Conservation (phyloP, 2,797 vertebrate species). For the Bovichtus variegatus region DNA sequence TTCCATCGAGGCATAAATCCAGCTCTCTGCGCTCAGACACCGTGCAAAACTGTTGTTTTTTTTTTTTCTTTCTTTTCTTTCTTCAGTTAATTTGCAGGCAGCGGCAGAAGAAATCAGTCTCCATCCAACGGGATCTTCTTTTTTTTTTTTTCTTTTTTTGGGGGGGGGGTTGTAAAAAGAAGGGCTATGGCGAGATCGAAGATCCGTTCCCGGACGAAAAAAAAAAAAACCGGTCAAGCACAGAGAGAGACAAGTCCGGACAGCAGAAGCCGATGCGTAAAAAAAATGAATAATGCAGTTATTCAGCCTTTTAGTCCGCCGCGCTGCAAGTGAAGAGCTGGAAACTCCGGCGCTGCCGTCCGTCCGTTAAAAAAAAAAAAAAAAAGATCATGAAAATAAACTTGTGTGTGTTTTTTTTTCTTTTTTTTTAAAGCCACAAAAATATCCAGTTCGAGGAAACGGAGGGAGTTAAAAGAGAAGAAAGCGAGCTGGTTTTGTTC, state of each 20-base stretch:
- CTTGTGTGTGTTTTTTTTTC: not conserved
- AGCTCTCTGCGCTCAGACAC: not conserved
- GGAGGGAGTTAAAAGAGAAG: not conserved
- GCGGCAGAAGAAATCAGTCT: slow-evolving; percentile 18
- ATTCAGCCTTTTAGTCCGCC: slow-evolving; percentile 64
- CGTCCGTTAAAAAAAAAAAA: slow-evolving; percentile 4
- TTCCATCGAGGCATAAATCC: slow-evolving; percentile 42
- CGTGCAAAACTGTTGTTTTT: not conserved
- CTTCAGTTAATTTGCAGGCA: slow-evolving; percentile 16
- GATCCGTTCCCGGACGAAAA: slow-evolving; percentile 5
- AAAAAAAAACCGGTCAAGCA: slow-evolving; percentile 12
- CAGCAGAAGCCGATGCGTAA: slow-evolving; percentile 63
- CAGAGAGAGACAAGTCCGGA: slow-evolving; percentile 30
- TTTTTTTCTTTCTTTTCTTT: no score
- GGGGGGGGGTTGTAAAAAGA: no score
- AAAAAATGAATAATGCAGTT: slow-evolving; percentile 77
- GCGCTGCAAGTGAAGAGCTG: slow-evolving; percentile 54
- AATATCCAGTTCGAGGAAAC: slow-evolving; percentile 23
- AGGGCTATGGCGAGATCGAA: not conserved
- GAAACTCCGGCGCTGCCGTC: slow-evolving; percentile 59
- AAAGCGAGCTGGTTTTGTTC: slow-evolving; percentile 30
- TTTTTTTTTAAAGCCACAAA: not conserved
- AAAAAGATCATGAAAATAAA: not conserved
- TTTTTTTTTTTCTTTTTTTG: not conserved
- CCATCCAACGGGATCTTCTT: slow-evolving; percentile 15